phyloP scores from a whole-genome alignment of 1,140 invertebrate genomes.

The Hycleus phaleratus region DNA sequence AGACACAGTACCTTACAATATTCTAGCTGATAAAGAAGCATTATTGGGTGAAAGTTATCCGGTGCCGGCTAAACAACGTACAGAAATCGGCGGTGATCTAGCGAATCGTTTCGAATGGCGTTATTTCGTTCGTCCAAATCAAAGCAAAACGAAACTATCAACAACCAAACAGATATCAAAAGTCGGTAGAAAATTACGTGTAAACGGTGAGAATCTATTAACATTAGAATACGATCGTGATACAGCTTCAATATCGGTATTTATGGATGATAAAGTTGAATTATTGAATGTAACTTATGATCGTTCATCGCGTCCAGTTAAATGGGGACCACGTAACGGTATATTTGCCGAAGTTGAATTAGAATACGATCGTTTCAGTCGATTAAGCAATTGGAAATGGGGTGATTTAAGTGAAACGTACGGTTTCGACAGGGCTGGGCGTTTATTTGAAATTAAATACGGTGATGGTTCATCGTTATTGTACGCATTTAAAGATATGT shows the following conservation, averaged over 20 bases:
- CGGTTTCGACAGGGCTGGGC: conserved; percentile 77
- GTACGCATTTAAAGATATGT: conserved; percentile 83
- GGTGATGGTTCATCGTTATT: conserved; percentile 78
- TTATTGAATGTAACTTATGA: conserved; percentile 90
- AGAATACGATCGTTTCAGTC: conserved; percentile 86
- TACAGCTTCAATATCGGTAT: conserved; percentile 79
- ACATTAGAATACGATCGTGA: conserved; percentile 89
- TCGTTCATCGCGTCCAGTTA: conserved; percentile 76
- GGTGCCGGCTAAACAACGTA: conserved; percentile 81
- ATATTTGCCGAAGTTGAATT: conserved; percentile 82
- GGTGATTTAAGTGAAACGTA: conserved; percentile 83
- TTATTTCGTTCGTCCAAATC: conserved; percentile 70
- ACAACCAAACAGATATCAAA: conserved; percentile 53
- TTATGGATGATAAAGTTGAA: conserved; percentile 82
- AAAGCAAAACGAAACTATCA: conserved; percentile 50
- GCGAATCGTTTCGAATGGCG: conserved; percentile 93
- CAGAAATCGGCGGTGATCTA: conserved; percentile 79
- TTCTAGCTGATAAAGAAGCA: conserved; percentile 74
- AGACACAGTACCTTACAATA: conserved; percentile 76
- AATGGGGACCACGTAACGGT: conserved; percentile 79
- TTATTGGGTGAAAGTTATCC: conserved; percentile 82
- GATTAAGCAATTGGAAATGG: conserved; percentile 85
- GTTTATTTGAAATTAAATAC: conserved; percentile 80
- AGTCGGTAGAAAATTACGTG: conserved; percentile 73
- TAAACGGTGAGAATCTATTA: conserved; percentile 86